These are phyloP conservation scores for Camponotus pennsylvanicus DNA, from an alignment of 1,140 invertebrate genomes.

Conservation along the genomic window DNA sequence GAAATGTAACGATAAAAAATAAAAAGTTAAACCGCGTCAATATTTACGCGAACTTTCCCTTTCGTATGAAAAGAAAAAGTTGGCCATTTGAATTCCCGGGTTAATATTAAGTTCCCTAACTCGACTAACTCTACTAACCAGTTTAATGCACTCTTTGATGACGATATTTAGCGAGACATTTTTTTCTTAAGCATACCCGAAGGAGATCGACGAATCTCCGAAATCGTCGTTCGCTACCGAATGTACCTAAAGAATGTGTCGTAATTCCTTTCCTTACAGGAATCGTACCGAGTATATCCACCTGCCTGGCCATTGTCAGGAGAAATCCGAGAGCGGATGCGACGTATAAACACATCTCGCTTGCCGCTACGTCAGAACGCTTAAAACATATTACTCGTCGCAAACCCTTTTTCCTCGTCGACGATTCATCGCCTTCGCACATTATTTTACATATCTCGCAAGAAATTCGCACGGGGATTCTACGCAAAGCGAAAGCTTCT, in stretches of 20 bases:
- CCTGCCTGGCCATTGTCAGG: slow-evolving; percentile 79
- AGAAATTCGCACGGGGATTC: background rate
- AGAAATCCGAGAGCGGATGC: slow-evolving; percentile 45
- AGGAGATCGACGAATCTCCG: slow-evolving; percentile 14
- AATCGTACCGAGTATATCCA: slow-evolving; percentile 78
- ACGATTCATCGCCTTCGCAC: background rate
- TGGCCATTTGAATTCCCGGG: slow-evolving; percentile 28
- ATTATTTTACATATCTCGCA: background rate
- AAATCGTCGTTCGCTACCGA: background rate
- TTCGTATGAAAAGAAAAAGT: background rate
- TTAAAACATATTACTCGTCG: slow-evolving; percentile 10
- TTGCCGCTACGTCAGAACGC: slow-evolving; percentile 15
- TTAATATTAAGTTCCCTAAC: slow-evolving; percentile 33
- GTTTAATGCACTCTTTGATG: slow-evolving; percentile 15
- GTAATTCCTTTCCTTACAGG: slow-evolving; percentile 78
- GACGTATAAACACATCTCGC: slow-evolving; percentile 20
- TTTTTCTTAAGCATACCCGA: background rate
- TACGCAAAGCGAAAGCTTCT: no score
- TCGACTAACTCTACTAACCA: slow-evolving; percentile 66
- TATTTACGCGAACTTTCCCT: background rate
- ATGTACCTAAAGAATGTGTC: slow-evolving; percentile 34
- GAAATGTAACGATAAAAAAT: background rate
- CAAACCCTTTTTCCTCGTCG: background rate
- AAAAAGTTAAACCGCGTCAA: background rate
- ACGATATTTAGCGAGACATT: background rate